Base-by-base conservation (phyloP, 92 coral and sea anemone species). In the Epizoanthus stellaris region DNA sequence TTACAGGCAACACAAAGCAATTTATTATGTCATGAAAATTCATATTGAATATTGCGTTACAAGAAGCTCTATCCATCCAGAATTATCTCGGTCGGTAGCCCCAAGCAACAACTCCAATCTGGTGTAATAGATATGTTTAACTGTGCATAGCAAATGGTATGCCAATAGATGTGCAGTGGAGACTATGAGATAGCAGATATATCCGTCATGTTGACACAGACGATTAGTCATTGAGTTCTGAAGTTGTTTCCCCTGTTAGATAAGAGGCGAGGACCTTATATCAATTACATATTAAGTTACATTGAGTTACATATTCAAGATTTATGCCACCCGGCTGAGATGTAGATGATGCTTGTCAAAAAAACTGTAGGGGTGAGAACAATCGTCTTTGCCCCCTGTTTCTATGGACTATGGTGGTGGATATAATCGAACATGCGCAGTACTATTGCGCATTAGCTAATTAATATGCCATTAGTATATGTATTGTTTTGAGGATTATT, bases 91-190 rank as follows among this genome's bases (percentile, higher is more conserved):
- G 23, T 80, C 36, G 81, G 90, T 10, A 87, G 86, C 57, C 17
- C 53, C 2, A 61, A 77, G 9, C 86, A 73, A 3, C 86, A 82
- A 47, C 54, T 86, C 64, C 85, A 86, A 70, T 21, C 23, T 15
- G 62, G 57, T 15, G 86, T 79, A 36, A 11, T 40, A 0, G 64
- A 67, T 36, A 6, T 81, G 19, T 87, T 81, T 70, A 70, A 43
- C 19, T 70, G 45, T 42, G 23, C 58, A 17, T 12, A 40, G 43
- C 63, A 73, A 49, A 9, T 61, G 23, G n/a, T 10, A 52, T 73
- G 13, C 21, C 43, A 49, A 73, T 68, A 15, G 73, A 68, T 68
- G 25, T 42, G 14, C 62, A 73, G 60, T 73, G 42, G 79, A 7
- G 47, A 43, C 80, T 64, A 56, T 53, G 49, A 54, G 47, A 75